These are phyloP conservation scores for Mesocricetus auratus DNA, from an alignment of 2,113 vertebrate species.

Conservation along the genomic window DNA sequence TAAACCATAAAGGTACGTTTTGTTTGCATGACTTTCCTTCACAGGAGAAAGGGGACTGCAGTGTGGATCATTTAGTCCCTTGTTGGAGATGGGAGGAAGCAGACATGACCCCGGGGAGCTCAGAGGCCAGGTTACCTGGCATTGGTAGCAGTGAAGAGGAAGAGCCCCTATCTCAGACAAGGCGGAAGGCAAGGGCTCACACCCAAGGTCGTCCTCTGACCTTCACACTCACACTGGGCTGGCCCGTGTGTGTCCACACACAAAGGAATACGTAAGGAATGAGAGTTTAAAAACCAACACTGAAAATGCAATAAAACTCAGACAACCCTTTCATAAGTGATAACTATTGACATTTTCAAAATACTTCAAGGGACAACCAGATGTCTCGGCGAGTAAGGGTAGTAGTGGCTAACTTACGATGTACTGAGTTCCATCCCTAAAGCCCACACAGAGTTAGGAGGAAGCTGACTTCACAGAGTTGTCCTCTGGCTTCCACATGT, in stretches of 20 bases:
- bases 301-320: conserved; percentile 46
- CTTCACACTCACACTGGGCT: neutral
- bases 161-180: neutral
- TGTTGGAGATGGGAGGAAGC: neutral
- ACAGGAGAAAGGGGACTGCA: neutral
- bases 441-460: neutral
- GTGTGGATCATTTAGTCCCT: neutral
- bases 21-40: neutral
- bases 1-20: neutral
- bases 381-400: neutral
- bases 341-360: neutral
- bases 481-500: neutral
- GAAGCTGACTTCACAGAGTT: neutral
- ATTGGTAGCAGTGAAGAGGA: neutral
- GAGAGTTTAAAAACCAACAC: conserved; percentile 7
- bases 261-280: neutral
- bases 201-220: neutral
- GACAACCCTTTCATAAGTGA: conserved; percentile 11
- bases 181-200: too few species aligned
- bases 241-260: neutral
- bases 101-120: neutral
- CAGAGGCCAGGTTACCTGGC: neutral
- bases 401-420: neutral
- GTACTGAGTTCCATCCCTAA: neutral
- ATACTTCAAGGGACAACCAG: neutral